Base-by-base conservation (phyloP, 2,888 invertebrate species). In the Metalampra italica region DNA sequence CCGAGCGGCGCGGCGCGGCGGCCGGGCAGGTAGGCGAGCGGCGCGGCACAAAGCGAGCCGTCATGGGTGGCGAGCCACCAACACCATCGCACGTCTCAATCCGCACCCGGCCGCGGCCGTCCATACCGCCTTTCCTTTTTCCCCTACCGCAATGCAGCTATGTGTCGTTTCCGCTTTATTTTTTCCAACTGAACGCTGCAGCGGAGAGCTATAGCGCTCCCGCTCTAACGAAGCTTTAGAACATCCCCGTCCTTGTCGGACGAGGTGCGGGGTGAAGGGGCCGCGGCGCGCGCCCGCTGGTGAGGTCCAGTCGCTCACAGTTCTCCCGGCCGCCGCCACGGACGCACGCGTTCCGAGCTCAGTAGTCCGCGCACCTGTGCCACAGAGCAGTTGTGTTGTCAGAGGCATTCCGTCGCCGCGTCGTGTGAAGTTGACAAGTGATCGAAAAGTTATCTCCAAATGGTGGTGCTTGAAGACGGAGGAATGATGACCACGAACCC, bases 381-480 rank as follows among this genome's bases (percentile, higher is more conserved):
- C 74, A 77, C 59, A 83, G 76, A 83, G 72, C 72, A 83, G 71
- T 82, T 74, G 69, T 71, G 71, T 74, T 77, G 73, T 68, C 66
- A 78, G 77, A 81, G 72, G 72, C 72, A 68, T 72, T 70, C 76
- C 78, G 83, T 80, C 81, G 78, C 74, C 72, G 64, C 66, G 63
- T 77, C 71, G 85, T 86, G 87, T 88, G 75, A 79, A 86, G 79
- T 86, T 85, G 71, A 68, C 53, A 69, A 70, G 78, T 76, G 74
- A 72, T 69, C 69, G 73, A 73, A 68, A 74, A 86, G 85, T 89
- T 87, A 68, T 75, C 79, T 86, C 83, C 86, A 89, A 89, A 96
- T 96, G 96, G 96, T 96, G 91, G 96, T 96, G 84, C 92, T 96
- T 89, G 96, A 96, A 93, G 94, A 95, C 91, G 94, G 94, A 90